These are phyloP conservation scores for Dendroctonus ponderosae DNA, from an alignment of 1,140 invertebrate genomes.

Conservation along the genomic window DNA sequence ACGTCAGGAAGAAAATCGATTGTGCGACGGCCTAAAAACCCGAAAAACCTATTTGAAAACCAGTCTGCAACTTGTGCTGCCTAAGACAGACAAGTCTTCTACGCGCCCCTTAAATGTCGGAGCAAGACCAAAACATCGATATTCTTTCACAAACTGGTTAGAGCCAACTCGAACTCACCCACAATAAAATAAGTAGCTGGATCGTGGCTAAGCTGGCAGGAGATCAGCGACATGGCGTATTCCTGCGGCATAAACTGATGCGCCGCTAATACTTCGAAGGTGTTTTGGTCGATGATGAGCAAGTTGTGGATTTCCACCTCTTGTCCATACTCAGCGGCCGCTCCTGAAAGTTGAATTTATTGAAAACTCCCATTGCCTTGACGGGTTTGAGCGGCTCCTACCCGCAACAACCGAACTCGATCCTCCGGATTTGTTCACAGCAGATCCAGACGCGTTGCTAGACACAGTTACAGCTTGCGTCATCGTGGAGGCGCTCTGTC, in stretches of 20 bases:
- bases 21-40: too few species aligned
- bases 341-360: constrained; percentile 13
- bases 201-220: constrained; percentile 89
- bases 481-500: constrained; percentile 77
- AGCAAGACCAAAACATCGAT: too few species aligned
- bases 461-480: constrained; percentile 60
- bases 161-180: too few species aligned
- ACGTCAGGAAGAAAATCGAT: too few species aligned
- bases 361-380: not conserved
- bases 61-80: too few species aligned
- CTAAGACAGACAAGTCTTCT: too few species aligned
- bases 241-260: constrained; percentile 88
- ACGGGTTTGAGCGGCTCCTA: not conserved
- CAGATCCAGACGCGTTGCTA: constrained; percentile 49
- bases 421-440: constrained; percentile 50
- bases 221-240: constrained; percentile 86
- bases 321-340: constrained; percentile 63
- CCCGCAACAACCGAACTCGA: constrained; percentile 28
- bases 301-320: constrained; percentile 93
- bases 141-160: too few species aligned
- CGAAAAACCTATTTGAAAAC: too few species aligned
- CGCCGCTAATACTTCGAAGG: constrained; percentile 93
- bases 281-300: constrained; percentile 93
- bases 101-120: too few species aligned
- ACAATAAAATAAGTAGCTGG: constrained; percentile 90